phyloP scores from a whole-genome alignment of 1,140 invertebrate species.

The Ooceraea biroi region DNA sequence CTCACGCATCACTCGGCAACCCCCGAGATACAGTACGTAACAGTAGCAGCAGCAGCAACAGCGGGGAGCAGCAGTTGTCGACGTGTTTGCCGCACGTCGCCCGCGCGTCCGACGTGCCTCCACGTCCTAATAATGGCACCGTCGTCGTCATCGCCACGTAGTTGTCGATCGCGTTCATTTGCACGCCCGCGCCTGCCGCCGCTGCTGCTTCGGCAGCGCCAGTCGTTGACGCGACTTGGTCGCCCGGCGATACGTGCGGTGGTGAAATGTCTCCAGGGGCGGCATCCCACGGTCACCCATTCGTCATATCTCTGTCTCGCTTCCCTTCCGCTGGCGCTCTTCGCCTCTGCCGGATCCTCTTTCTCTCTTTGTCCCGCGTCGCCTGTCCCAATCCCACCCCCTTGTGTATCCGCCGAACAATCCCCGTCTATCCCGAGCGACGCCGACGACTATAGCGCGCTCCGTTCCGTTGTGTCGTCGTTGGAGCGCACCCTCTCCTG shows the following conservation, averaged over 20 bases:
- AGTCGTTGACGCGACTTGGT: constrained; percentile 62
- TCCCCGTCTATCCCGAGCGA: constrained; percentile 51
- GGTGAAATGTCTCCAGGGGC: constrained; percentile 73
- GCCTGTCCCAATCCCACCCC: not conserved
- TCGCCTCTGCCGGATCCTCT: not conserved
- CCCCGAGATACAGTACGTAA: constrained; percentile 43
- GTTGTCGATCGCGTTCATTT: constrained; percentile 56
- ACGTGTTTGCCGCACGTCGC: constrained; percentile 49
- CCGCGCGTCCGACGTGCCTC: constrained; percentile 62
- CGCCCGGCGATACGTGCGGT: constrained; percentile 65
- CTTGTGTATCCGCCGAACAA: constrained; percentile 41
- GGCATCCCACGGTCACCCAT: constrained; percentile 66
- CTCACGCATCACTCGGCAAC: constrained; percentile 19
- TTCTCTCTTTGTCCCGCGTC: constrained; percentile 4
- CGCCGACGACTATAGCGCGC: constrained; percentile 50
- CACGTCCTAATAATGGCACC: constrained; percentile 35
- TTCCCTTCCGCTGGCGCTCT: not conserved
- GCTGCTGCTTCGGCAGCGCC: constrained; percentile 45
- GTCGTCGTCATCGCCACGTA: constrained; percentile 32
- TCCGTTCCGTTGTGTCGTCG: constrained; percentile 16
- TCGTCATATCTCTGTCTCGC: constrained; percentile 53
- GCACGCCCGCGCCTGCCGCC: constrained; percentile 30
- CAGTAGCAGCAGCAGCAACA: no score
- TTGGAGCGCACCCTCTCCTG: constrained; percentile 38
- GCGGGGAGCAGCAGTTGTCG: constrained; percentile 27